phyloP scores from a whole-genome alignment of 2,888 invertebrate genomes.

The Caenorhabditis uteleia region DNA sequence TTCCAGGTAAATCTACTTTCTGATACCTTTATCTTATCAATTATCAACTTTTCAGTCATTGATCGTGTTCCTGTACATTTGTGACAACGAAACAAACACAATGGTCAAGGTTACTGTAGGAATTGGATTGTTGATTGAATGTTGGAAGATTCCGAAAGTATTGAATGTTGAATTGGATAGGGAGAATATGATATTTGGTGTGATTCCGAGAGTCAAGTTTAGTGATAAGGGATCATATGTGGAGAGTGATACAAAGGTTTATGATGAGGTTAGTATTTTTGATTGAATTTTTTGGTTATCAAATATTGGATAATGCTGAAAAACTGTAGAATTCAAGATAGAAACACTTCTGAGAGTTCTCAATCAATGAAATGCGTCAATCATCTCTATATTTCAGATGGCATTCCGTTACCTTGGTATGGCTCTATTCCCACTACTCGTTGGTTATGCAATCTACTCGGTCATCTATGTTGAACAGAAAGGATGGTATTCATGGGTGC shows the following conservation, averaged over 20 bases:
- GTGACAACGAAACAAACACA: conserved; percentile 97
- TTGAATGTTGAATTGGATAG: conserved; percentile 40
- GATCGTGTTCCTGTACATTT: conserved; percentile 91
- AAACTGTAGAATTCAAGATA: no score
- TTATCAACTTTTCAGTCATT: conserved; percentile 78
- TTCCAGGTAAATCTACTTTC: conserved; percentile 74
- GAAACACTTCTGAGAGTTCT: no score
- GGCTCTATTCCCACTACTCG: conserved; percentile 89
- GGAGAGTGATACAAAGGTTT: conserved; percentile 88
- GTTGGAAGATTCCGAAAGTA: conserved; percentile 96
- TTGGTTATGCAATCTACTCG: conserved; percentile 92
- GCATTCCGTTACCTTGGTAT: conserved; percentile 94
- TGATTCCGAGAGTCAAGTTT: conserved; percentile 82
- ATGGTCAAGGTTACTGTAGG: conserved; percentile 90
- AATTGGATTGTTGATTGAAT: conserved; percentile 90
- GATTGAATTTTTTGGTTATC: no score
- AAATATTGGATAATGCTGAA: no score
- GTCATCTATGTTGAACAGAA: conserved; percentile 89
- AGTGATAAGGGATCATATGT: conserved; percentile 95
- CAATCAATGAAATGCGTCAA: neutral
- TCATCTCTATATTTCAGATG: conserved; percentile 74
- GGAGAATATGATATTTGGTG: conserved; percentile 78
- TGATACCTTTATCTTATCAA: neutral
- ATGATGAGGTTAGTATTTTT: conserved; percentile 79
- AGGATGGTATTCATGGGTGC: conserved; percentile 97